Conservation (phyloP, 2,888 invertebrate genomes). For the Xylophagus ater region DNA sequence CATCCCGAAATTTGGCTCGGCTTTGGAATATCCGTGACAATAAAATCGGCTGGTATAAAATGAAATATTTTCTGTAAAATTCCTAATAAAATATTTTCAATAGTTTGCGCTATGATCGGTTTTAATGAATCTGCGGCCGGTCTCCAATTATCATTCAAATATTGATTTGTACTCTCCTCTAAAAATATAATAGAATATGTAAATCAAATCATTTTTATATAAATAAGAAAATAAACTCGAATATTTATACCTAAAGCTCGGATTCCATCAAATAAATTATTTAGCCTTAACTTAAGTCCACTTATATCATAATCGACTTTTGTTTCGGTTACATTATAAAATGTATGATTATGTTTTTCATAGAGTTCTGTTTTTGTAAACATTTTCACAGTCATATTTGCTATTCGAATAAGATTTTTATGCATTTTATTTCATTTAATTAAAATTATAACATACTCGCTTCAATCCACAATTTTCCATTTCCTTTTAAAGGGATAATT, state of each 20-base stretch:
- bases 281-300: slow-evolving; percentile 50
- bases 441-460: slow-evolving; percentile 45
- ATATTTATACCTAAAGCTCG: slow-evolving; percentile 17
- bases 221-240: not conserved
- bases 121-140: slow-evolving; percentile 53
- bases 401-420: slow-evolving; percentile 23
- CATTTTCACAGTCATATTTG: slow-evolving; percentile 50
- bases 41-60: slow-evolving; percentile 54
- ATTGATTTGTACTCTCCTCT: slow-evolving; percentile 57
- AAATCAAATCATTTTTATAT: not conserved
- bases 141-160: slow-evolving; percentile 59
- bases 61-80: slow-evolving; percentile 53
- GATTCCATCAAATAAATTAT: slow-evolving; percentile 45
- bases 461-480: slow-evolving; percentile 57
- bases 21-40: slow-evolving; percentile 48
- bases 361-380: slow-evolving; percentile 50
- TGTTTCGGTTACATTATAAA: slow-evolving; percentile 53
- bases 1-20: slow-evolving; percentile 11
- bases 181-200: slow-evolving; percentile 24
- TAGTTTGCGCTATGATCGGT: slow-evolving; percentile 53
- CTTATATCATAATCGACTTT: slow-evolving; percentile 53
- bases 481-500: slow-evolving; percentile 53
- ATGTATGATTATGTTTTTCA: slow-evolving; percentile 48
- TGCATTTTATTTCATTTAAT: not conserved
- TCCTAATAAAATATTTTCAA: slow-evolving; percentile 51